These are phyloP conservation scores for Chitala chitala DNA, from an alignment of 2,113 vertebrate genomes.

Conservation along the genomic window DNA sequence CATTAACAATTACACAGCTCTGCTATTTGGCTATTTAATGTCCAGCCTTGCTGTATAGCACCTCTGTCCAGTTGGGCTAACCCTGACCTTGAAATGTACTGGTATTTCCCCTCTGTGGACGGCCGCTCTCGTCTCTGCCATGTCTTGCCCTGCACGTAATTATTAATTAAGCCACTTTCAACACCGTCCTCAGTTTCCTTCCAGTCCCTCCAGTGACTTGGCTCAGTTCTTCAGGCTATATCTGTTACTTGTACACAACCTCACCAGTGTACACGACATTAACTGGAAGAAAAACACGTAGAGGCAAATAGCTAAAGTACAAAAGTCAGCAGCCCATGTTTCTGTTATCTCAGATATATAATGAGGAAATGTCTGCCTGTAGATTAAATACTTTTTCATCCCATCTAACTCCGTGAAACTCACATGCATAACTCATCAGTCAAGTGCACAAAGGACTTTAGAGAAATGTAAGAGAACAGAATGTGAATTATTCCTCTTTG, in stretches of 20 bases:
- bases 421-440: neutral
- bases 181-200: neutral
- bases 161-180: constrained; percentile 4
- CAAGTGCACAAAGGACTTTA: constrained; percentile 7
- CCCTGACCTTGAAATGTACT: neutral
- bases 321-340: neutral
- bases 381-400: neutral
- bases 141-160: neutral
- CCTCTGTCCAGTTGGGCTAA: neutral
- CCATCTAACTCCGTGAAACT: neutral
- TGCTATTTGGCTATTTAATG: neutral
- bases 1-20: neutral
- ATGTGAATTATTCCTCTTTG: constrained; percentile 20
- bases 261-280: neutral
- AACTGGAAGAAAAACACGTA: neutral
- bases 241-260: neutral
- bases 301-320: neutral
- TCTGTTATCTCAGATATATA: neutral
- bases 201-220: neutral
- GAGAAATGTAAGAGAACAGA: constrained; percentile 18
- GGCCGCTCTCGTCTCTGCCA: constrained; percentile 5
- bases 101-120: constrained; percentile 11
- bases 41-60: neutral
- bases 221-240: neutral
- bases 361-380: neutral